phyloP scores from a whole-genome alignment of 2,113 vertebrate genomes.

The Penelope pileata region DNA sequence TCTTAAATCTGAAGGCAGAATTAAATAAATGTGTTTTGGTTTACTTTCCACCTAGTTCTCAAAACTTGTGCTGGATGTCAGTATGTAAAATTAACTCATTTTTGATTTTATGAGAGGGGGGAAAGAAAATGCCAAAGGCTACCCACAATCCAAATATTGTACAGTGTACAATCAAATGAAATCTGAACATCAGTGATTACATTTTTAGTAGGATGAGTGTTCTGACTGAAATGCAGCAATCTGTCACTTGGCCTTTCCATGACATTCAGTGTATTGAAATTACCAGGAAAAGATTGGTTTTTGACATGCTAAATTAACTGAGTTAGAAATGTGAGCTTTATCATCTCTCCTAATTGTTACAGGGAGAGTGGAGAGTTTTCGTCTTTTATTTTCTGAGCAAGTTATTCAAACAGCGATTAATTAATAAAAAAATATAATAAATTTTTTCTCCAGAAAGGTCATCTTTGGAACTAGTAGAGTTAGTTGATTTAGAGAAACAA shows the following conservation, averaged over 20 bases:
- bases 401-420: conserved; percentile 40
- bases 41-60: background rate
- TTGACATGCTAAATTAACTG: conserved; percentile 78
- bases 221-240: conserved; percentile 80
- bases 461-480: background rate
- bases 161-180: conserved; percentile 40
- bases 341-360: conserved; percentile 72
- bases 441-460: background rate
- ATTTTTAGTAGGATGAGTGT: conserved; percentile 73
- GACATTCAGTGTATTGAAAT: conserved; percentile 83
- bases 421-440: background rate
- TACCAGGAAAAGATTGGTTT: conserved; percentile 77
- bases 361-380: background rate
- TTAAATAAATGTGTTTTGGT: background rate
- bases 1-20: background rate
- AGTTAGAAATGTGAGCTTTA: conserved; percentile 76
- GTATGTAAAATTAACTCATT: background rate
- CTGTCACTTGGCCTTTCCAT: conserved; percentile 84
- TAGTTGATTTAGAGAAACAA: background rate
- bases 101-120: background rate
- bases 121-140: conserved; percentile 16
- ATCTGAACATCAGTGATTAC: conserved; percentile 64
- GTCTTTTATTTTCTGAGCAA: background rate
- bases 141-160: conserved; percentile 62
- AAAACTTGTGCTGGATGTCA: background rate